A percentile compares a stretch with the other conserved stretches of the same genome.
phyloP scores from a whole-genome alignment of 2,113 vertebrate genomes.

The Enhydra lutris region DNA sequence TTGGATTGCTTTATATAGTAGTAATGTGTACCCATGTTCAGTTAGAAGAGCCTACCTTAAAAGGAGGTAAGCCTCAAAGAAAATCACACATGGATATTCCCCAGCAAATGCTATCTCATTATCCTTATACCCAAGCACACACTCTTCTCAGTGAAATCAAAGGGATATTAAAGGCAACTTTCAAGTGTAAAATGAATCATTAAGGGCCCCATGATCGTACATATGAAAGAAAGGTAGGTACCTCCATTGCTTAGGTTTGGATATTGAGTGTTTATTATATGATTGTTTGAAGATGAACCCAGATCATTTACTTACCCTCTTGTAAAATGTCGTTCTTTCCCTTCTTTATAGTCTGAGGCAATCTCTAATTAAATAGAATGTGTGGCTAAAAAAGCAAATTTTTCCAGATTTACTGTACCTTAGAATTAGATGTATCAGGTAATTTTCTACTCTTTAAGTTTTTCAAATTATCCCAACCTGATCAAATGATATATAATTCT shows the following conservation, averaged over 20 bases:
- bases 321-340: not conserved
- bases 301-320: not conserved
- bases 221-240: not conserved
- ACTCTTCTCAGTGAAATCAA: not conserved
- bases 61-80: not conserved
- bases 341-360: not conserved
- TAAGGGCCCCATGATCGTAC: not conserved
- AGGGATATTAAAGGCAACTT: not conserved
- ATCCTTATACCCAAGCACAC: not conserved
- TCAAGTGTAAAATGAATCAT: not conserved
- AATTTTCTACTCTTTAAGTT: not conserved
- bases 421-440: not conserved
- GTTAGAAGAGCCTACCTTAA: not conserved
- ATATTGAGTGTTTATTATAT: not conserved
- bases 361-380: not conserved
- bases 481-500: slow-evolving; percentile 22
- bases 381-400: not conserved
- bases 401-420: not conserved
- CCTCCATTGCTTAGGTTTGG: not conserved
- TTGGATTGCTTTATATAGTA: not conserved
- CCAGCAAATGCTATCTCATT: not conserved
- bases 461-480: not conserved
- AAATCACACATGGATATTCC: not conserved
- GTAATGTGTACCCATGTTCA: not conserved
- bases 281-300: not conserved